Percentiles rank a stretch among this genome's conserved stretches.
Evolutionary conservation across 2,888 invertebrate species (phyloP).

Genomic region (Chrysotoxum bicinctum): DNA sequence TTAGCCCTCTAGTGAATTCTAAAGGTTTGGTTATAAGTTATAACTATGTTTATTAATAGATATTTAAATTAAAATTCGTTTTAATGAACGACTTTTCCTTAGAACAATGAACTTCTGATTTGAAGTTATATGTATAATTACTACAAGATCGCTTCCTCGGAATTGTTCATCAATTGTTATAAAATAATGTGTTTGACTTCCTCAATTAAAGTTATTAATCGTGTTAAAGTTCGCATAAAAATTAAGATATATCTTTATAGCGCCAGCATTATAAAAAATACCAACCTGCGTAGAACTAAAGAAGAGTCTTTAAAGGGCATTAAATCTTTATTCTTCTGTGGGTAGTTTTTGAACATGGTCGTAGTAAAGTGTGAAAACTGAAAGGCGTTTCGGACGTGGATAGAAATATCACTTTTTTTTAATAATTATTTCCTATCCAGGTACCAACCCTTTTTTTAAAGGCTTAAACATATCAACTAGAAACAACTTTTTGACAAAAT

Average conservation of each 20-base stretch:
- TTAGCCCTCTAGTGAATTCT: background rate
- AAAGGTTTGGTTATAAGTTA: background rate
- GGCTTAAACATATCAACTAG: no score
- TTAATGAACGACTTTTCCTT: background rate
- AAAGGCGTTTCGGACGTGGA: background rate
- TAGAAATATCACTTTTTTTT: no score
- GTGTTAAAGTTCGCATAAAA: constrained; percentile 52
- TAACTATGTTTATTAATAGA: no score
- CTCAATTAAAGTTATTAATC: constrained; percentile 59
- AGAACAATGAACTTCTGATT: background rate
- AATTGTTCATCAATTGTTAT: constrained; percentile 26
- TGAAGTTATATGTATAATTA: background rate
- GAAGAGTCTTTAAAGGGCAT: constrained; percentile 27
- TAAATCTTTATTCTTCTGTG: constrained; percentile 36
- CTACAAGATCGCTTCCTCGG: constrained; percentile 1
- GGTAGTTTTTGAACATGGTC: constrained; percentile 5
- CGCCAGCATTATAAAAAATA: constrained; percentile 47
- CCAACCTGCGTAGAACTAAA: constrained; percentile 29
- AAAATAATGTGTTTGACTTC: constrained; percentile 46
- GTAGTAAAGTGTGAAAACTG: background rate
- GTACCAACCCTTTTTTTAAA: no score
- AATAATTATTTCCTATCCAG: no score
- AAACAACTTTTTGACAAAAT: no score
- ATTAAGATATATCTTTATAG: constrained; percentile 51
- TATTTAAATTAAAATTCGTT: background rate